Percentiles rank a stretch among this genome's conserved stretches.
Evolutionary conservation across 2,797 vertebrate genomes (phyloP).

Genomic region (Stomatorhinus walkeri): DNA sequence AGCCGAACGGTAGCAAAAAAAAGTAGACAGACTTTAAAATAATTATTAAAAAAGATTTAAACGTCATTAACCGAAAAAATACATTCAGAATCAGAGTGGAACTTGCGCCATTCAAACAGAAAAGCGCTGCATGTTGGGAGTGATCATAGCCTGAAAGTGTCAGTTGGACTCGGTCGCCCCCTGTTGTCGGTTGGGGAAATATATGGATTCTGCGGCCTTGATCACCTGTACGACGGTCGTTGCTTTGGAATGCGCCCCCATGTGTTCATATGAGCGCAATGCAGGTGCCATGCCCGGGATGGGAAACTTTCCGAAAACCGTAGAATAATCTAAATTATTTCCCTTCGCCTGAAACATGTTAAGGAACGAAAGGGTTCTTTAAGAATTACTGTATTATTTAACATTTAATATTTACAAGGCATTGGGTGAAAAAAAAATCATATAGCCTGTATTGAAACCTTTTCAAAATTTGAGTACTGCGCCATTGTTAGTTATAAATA

Average conservation of each 20-base stretch:
- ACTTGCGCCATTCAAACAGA: conserved; percentile 25
- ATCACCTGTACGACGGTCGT: not conserved
- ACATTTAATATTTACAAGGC: not conserved
- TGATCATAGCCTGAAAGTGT: not conserved
- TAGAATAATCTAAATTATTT: not conserved
- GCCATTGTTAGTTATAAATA: not conserved
- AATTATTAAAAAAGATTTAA: not conserved
- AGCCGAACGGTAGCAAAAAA: not conserved
- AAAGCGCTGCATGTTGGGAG: conserved; percentile 19
- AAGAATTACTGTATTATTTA: not conserved
- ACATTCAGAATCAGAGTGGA: not conserved
- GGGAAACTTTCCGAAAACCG: not conserved
- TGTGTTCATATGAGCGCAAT: not conserved
- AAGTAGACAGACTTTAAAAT: not conserved
- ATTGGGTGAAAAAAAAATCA: not conserved
- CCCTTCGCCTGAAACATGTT: not conserved
- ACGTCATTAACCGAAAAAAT: not conserved
- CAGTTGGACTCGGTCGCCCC: conserved; percentile 1
- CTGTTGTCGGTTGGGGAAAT: not conserved
- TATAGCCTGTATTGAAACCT: not conserved
- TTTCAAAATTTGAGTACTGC: not conserved
- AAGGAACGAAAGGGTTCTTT: not conserved
- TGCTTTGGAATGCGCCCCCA: not conserved
- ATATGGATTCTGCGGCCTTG: not conserved
- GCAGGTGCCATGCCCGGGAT: not conserved